Conservation (phyloP, 2,797 vertebrate species). For the Dendrocincla fuliginosa region DNA sequence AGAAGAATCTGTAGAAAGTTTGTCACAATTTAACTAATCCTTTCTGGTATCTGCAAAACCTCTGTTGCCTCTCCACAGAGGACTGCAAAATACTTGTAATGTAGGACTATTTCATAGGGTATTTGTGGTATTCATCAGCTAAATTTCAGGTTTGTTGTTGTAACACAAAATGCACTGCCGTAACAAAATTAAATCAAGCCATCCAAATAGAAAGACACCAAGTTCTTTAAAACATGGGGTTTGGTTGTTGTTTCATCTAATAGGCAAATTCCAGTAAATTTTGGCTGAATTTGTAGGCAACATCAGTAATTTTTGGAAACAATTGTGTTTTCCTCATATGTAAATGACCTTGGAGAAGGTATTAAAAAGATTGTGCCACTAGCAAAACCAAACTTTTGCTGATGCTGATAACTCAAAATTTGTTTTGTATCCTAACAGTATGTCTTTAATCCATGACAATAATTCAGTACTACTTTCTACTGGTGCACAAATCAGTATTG, state of each 20-base stretch:
- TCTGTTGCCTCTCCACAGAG: neutral
- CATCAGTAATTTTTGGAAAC: neutral
- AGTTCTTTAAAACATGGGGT: neutral
- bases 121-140: neutral
- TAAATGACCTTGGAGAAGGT: neutral
- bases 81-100: neutral
- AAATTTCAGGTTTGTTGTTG: neutral
- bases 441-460: neutral
- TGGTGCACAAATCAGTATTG: neutral
- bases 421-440: neutral
- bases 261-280: neutral
- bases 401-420: neutral
- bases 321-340: neutral
- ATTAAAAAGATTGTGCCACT: neutral
- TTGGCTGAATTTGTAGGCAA: neutral
- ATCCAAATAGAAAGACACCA: neutral
- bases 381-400: neutral
- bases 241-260: neutral
- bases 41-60: neutral
- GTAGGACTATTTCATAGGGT: neutral
- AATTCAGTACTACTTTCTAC: neutral
- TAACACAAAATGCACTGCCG: neutral
- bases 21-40: neutral
- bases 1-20: neutral
- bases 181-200: neutral